Conservation (phyloP, 2,888 invertebrate species). For the Epirrita christyi region DNA sequence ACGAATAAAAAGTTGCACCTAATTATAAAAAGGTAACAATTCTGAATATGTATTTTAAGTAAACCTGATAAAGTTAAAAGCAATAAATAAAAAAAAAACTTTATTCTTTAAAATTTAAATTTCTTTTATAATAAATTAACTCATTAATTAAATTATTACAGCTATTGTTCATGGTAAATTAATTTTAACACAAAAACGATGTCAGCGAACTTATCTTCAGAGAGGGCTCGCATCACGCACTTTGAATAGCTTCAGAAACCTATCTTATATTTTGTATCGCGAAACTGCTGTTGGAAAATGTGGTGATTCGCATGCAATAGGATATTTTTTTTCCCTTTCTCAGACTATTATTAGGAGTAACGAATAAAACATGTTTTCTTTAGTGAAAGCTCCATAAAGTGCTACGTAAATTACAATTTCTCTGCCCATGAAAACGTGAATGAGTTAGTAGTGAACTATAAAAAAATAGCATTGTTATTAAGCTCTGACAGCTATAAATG, state of each 20-base stretch:
- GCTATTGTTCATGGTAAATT: constrained; percentile 17
- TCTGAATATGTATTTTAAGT: too few species aligned
- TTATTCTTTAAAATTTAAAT: background rate
- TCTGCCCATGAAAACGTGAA: constrained; percentile 32
- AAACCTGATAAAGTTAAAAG: too few species aligned
- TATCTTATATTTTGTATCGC: constrained; percentile 8
- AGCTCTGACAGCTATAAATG: constrained; percentile 42
- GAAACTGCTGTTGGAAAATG: constrained; percentile 10
- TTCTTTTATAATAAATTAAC: too few species aligned
- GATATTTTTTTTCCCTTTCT: constrained; percentile 16
- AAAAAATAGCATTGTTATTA: constrained; percentile 44
- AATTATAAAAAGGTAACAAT: constrained; percentile 1
- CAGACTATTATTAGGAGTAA: constrained; percentile 5
- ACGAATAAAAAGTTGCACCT: background rate
- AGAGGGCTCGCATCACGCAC: constrained; percentile 33
- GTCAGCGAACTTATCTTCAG: constrained; percentile 7
- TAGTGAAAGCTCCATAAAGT: constrained; percentile 31
- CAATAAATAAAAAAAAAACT: background rate
- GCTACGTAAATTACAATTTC: constrained; percentile 29
- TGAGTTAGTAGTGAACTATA: constrained; percentile 41
- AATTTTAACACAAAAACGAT: constrained; percentile 4
- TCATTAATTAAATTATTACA: constrained; percentile 3
- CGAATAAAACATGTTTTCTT: constrained; percentile 5
- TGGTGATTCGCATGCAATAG: constrained; percentile 21
- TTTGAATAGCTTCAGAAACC: constrained; percentile 15